Evolutionary conservation across 2,797 vertebrate genomes (phyloP), one percentile per base, ranked within the genome.

Genomic region (Enteromius mattozi): DNA sequence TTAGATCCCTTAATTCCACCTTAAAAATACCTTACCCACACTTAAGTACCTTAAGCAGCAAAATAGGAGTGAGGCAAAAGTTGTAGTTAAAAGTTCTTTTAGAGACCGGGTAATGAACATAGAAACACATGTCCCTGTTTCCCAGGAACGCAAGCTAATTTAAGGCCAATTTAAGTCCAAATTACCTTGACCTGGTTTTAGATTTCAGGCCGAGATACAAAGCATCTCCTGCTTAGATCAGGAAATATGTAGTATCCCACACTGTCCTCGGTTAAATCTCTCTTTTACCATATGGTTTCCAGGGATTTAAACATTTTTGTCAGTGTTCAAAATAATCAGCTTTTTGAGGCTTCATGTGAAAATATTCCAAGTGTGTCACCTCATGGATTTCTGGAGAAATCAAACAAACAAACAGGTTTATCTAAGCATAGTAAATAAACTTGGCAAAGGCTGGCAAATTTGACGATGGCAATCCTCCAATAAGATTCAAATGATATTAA

Each of bases 181-280:
- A 84, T 83, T 75, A 49, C 69, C 69, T 17, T 47, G 80, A 24
- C 79, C 84, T 85, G 70, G 35, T 68, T 66, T 85, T 75, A 69
- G 37, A 82, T 56, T 79, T 83, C 69, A 56, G 75, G 80, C 40
- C 68, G 35, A 49, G 27, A 78, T 69, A 49, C 27, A 61, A 78
- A 78, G 45, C 24, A 56, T 59, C 37, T 80, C 35, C 30, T 24
- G 21, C 49, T 81, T 51, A 24, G 54, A 81, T 79, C 45, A 68
- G 79, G 37, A 35, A 33, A 78, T 66, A 13, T 8, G 19, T 35
- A 56, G 33, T 42, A 47, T 72, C 10, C 37, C 68, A 68, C 27
- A 78, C 54, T 0, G 1, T 16, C 49, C 63, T 27, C 24, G 14
- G 24, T 12, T 74, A 61, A 70, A 69, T 24, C 30, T 9, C 35